Conservation (phyloP, 1,140 invertebrate species). For the Platyscapa corneri region DNA sequence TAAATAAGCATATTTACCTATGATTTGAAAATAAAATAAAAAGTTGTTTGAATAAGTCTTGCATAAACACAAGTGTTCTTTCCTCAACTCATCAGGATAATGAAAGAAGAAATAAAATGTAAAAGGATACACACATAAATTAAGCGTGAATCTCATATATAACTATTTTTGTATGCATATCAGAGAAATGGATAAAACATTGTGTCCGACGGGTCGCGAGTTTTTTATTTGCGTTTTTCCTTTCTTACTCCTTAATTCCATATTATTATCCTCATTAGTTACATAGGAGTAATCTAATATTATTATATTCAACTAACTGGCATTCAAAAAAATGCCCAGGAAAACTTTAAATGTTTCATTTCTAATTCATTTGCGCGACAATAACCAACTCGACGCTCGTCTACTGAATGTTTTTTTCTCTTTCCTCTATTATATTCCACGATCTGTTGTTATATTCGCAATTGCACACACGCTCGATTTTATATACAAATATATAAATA, state of each 20-base stretch:
- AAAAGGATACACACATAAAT: not conserved
- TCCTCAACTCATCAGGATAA: constrained; percentile 9
- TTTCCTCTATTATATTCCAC: constrained; percentile 10
- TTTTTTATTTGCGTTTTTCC: not conserved
- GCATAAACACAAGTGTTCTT: not conserved
- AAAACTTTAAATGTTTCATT: not conserved
- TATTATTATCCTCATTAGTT: no score
- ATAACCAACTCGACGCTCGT: not conserved
- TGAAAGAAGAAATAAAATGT: not conserved
- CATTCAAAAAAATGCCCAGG: not conserved
- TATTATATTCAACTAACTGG: not conserved
- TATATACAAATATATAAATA: constrained; percentile 38
- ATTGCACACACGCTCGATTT: constrained; percentile 31
- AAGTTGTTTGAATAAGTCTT: not conserved
- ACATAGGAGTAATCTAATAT: not conserved
- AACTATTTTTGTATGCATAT: constrained; percentile 35
- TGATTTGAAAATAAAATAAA: not conserved
- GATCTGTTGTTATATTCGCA: constrained; percentile 33
- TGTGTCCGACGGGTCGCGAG: not conserved
- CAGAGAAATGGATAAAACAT: not conserved
- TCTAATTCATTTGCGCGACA: not conserved
- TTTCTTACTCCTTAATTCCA: not conserved
- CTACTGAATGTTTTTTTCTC: not conserved
- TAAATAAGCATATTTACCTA: not conserved
- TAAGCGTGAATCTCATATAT: constrained; percentile 40